A percentile compares a stretch with the other conserved stretches of the same genome.
Conservation (phyloP, 2,113 vertebrate species). For the Hyla sarda region DNA sequence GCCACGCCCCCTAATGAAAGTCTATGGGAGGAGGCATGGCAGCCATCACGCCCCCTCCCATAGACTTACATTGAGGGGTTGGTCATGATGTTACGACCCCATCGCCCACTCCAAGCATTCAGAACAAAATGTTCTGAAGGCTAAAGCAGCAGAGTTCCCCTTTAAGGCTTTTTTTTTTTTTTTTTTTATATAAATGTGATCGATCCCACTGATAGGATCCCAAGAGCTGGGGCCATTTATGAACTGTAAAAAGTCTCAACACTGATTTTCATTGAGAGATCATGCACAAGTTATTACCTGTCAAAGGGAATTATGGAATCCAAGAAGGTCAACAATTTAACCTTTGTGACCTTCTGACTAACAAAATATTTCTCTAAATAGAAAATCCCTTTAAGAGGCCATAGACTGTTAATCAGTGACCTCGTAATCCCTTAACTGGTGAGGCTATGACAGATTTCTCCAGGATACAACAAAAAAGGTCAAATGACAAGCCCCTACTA, state of each 20-base stretch:
- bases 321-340: not conserved
- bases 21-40: no score
- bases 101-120: no score
- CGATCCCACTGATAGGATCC: not conserved
- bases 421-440: not conserved
- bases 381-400: not conserved
- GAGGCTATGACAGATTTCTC: not conserved
- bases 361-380: not conserved
- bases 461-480: not conserved
- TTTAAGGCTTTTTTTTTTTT: no score
- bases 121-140: no score
- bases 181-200: not conserved
- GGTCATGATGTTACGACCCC: no score
- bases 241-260: not conserved
- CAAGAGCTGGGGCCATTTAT: not conserved
- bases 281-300: not conserved
- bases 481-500: no score
- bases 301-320: not conserved
- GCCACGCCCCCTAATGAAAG: no score
- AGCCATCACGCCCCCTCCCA: no score
- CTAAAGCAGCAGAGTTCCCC: no score
- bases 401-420: not conserved
- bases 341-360: not conserved
- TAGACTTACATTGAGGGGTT: no score
- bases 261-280: not conserved